phyloP scores from a whole-genome alignment of 2,113 vertebrate species.

The Lophochroa leadbeateri region DNA sequence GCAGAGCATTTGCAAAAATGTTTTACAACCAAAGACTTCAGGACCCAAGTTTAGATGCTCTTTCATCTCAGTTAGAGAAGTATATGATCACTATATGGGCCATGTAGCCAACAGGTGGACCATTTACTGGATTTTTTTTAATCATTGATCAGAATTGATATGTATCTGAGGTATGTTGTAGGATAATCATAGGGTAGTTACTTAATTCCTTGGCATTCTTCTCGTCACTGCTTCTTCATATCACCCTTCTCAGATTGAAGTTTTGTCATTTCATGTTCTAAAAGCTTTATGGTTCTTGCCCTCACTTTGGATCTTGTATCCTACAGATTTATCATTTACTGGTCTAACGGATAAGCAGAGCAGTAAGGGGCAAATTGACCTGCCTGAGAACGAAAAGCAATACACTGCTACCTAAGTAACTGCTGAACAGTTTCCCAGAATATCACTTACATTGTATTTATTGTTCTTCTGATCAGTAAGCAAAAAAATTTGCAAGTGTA shows the following conservation, averaged over 20 bases:
- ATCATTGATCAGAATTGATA: background rate
- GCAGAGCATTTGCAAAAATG: background rate
- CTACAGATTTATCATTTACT: background rate
- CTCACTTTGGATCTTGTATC: background rate
- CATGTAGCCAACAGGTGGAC: no score
- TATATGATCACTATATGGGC: background rate
- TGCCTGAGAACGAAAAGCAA: conserved; percentile 58
- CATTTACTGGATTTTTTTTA: accelerated
- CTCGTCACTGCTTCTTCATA: background rate
- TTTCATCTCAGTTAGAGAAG: background rate
- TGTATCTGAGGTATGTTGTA: background rate
- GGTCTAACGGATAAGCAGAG: conserved; percentile 49
- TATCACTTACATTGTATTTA: background rate
- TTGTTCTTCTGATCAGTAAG: background rate
- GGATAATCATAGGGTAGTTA: background rate
- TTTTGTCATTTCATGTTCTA: background rate
- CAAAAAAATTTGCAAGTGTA: background rate
- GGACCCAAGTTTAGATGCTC: background rate
- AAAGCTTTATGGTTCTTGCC: conserved; percentile 38
- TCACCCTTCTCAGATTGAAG: background rate
- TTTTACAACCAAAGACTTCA: background rate
- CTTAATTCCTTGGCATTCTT: background rate
- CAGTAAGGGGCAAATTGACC: conserved; percentile 69
- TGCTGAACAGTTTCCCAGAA: conserved; percentile 56
- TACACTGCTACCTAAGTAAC: conserved; percentile 54